Evolutionary conservation across 2,113 vertebrate genomes (phyloP).

Genomic region (zebrafish (Danio rerio)): DNA sequence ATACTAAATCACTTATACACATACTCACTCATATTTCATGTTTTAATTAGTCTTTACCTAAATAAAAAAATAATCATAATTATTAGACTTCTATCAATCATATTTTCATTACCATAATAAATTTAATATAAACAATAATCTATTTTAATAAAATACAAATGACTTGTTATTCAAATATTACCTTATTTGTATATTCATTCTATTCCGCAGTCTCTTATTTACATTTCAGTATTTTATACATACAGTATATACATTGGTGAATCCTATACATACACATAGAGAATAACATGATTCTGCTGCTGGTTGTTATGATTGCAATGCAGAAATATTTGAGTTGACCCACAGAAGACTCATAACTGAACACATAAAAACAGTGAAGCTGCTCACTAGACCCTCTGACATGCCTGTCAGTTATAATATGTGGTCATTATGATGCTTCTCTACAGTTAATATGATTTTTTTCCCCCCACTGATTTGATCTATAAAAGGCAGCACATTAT

Average conservation of each 20-base stretch:
- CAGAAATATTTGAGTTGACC: conserved; percentile 21
- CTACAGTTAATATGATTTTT: conserved; percentile 10
- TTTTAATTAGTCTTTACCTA: no score
- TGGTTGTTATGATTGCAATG: conserved; percentile 21
- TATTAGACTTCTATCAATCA: no score
- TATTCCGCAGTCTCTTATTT: no score
- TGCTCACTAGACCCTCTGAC: conserved; percentile 13
- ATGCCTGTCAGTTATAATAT: conserved; percentile 1
- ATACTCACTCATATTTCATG: no score
- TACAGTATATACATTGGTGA: background rate
- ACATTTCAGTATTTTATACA: no score
- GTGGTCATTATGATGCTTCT: conserved; percentile 9
- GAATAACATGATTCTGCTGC: background rate
- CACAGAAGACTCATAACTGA: conserved; percentile 23
- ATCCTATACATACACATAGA: background rate
- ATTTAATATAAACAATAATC: no score
- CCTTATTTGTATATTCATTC: no score
- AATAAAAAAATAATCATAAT: no score
- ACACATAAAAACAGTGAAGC: conserved; percentile 38
- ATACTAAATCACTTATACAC: no score
- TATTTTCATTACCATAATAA: no score
- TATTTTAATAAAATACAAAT: background rate
- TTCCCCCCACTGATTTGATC: background rate
- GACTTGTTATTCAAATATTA: background rate
- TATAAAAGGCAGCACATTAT: conserved; percentile 26